phyloP scores from a whole-genome alignment of 2,888 invertebrate genomes.

The Machimus atricapillus region DNA sequence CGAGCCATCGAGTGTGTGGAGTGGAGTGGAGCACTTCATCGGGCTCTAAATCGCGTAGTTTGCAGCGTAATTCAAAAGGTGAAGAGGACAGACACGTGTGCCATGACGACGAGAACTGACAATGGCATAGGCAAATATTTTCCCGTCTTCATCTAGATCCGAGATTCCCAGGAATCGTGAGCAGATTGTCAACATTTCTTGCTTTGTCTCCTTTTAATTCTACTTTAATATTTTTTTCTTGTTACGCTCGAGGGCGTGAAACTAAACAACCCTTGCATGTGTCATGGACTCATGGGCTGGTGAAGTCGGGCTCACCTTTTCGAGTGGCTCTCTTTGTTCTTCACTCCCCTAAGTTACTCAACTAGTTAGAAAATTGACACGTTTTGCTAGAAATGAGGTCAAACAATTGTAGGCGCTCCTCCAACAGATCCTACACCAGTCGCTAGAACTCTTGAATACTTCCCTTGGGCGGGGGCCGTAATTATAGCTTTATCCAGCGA shows the following conservation, averaged over 20 bases:
- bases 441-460: not conserved
- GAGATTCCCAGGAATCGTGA: not conserved
- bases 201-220: not conserved
- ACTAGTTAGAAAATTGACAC: constrained; percentile 8
- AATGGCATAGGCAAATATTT: not conserved
- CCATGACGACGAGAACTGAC: not conserved
- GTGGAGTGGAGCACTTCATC: not conserved
- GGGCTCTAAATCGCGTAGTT: not conserved
- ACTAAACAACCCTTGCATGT: not conserved
- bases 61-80: not conserved
- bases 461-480: not conserved
- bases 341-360: constrained; percentile 12
- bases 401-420: not conserved
- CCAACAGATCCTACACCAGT: not conserved
- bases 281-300: not conserved
- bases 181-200: not conserved
- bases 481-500: not conserved
- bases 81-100: not conserved
- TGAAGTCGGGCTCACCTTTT: not conserved
- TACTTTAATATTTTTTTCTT: not conserved
- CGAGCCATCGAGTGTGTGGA: not conserved
- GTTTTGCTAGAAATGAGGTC: not conserved
- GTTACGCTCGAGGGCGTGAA: not conserved
- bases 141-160: not conserved
- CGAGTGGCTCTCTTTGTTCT: not conserved